Base-by-base conservation (phyloP, 2,113 vertebrate species). In the Hippolais icterina region DNA sequence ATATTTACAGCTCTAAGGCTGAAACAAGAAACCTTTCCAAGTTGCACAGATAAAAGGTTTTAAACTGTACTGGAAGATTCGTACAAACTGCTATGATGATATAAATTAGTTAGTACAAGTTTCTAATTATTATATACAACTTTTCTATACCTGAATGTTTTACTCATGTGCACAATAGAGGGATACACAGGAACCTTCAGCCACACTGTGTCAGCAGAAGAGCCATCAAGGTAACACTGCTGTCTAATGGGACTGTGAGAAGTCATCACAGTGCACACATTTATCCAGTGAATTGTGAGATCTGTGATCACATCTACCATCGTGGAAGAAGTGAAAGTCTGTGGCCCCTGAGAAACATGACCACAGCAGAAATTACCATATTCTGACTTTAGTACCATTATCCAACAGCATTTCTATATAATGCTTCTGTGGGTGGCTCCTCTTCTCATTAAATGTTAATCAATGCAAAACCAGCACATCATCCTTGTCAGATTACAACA, bases 191-290 rank as follows among this genome's bases (percentile, higher is more conserved):
- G 59, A 93, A 27, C 49, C 39, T 77, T 49, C 22, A 49, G 28
- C 27, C 74, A 78, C 21, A 29, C 28, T 39, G 0, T 1, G 33
- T 19, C 61, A 63, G 47, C 20, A 49, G 37, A 27, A 52, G 33
- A 61, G 24, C 59, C 19, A 24, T 44, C 14, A 16, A 27, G 46
- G 1, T 20, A 59, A 6, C 15, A 1, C 31, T 49, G 22, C 21
- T 41, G 47, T 49, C 12, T 41, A 1, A 11, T 16, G 23, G 29
- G 20, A 57, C 5, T 0, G 1, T 6, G 42, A 4, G 8, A 42
- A 68, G 25, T n/a, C 11, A 18, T 6, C 39, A 10, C 3, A n/a
- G n/a, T 3, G 2, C 4, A 6, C 3, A 3, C 6, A 6, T 29
- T 47, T 56, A 15, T 29, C 24, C 3, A 0, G 17, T 5, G 15